These are phyloP conservation scores for Petrocephalus schoutedeni DNA, from an alignment of 2,797 vertebrate species.

Conservation along the genomic window DNA sequence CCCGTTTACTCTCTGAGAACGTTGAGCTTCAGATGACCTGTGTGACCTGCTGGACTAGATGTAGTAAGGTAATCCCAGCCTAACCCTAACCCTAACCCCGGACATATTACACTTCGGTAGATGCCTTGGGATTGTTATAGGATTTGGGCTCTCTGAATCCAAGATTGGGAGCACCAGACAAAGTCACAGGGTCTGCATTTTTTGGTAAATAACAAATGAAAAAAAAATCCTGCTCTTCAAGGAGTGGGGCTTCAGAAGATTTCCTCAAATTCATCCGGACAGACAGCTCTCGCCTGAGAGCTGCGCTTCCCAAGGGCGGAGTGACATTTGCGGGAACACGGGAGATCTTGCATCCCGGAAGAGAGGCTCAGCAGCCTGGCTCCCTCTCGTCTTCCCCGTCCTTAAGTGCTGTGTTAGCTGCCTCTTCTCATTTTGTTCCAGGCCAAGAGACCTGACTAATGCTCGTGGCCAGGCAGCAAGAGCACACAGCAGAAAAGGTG, in stretches of 20 bases:
- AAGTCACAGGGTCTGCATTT: slow-evolving; percentile 39
- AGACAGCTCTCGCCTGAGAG: slow-evolving; percentile 58
- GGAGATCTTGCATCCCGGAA: slow-evolving; percentile 41
- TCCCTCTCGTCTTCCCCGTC: slow-evolving; percentile 4
- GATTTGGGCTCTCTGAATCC: background rate
- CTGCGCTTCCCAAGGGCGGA: slow-evolving; percentile 56
- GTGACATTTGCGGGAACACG: slow-evolving; percentile 64
- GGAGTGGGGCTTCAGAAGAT: slow-evolving; percentile 52
- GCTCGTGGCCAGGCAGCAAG: slow-evolving; percentile 39
- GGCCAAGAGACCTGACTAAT: slow-evolving; percentile 56
- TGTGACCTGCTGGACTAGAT: background rate
- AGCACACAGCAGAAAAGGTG: slow-evolving; percentile 28
- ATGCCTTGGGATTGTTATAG: background rate
- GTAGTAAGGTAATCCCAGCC: background rate
- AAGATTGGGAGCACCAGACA: slow-evolving; percentile 24
- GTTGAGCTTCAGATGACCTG: background rate
- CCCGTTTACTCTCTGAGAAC: background rate
- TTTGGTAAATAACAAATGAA: slow-evolving; percentile 49
- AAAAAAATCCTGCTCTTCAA: slow-evolving; percentile 32
- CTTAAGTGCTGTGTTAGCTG: slow-evolving; percentile 15
- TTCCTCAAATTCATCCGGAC: slow-evolving; percentile 61
- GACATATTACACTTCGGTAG: background rate
- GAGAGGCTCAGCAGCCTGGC: background rate
- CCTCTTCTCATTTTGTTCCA: slow-evolving; percentile 52
- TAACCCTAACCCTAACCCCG: too few relatives aligned